A percentile compares a stretch with the other conserved stretches of the same genome.
These are phyloP conservation scores for Heterotilapia buettikoferi DNA, from an alignment of 2,113 vertebrate species.

Conservation along the genomic window DNA sequence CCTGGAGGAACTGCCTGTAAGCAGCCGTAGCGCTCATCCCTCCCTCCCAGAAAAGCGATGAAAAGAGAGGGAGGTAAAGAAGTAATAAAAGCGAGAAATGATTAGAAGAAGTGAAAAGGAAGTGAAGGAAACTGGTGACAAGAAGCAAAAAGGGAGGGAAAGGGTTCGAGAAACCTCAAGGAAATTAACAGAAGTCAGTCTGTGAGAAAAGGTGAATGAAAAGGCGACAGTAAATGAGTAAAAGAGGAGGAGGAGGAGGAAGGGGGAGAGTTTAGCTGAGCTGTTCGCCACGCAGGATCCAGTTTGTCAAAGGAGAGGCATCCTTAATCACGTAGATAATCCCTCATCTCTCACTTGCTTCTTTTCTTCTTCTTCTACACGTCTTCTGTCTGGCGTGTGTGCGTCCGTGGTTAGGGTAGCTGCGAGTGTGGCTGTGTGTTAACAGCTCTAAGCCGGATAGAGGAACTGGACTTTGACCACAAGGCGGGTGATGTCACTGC, in stretches of 20 bases:
- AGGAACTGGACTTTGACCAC: constrained; percentile 79
- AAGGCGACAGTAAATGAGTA: not conserved
- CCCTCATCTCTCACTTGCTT: constrained; percentile 14
- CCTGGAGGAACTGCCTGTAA: constrained; percentile 74
- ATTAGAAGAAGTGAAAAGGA: not conserved
- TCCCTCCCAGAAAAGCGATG: not conserved
- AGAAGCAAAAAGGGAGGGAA: not conserved
- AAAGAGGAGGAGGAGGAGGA: not conserved
- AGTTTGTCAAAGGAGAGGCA: constrained; percentile 25
- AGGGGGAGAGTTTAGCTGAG: constrained; percentile 9
- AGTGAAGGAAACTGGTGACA: not conserved
- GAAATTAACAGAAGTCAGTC: not conserved
- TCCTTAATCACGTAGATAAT: constrained; percentile 52
- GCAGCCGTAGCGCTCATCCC: constrained; percentile 67
- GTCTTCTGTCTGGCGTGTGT: not conserved
- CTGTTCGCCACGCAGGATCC: not conserved
- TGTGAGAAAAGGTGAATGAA: not conserved
- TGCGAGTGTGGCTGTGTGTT: constrained; percentile 33
- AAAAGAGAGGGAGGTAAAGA: not conserved
- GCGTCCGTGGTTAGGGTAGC: constrained; percentile 1
- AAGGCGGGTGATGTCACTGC: constrained; percentile 73
- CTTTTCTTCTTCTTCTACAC: not conserved
- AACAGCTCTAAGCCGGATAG: constrained; percentile 62
- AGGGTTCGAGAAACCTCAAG: not conserved
- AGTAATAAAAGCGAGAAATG: not conserved